Conservation (phyloP, 2,888 invertebrate species). For the Tupiocoris notatus region DNA sequence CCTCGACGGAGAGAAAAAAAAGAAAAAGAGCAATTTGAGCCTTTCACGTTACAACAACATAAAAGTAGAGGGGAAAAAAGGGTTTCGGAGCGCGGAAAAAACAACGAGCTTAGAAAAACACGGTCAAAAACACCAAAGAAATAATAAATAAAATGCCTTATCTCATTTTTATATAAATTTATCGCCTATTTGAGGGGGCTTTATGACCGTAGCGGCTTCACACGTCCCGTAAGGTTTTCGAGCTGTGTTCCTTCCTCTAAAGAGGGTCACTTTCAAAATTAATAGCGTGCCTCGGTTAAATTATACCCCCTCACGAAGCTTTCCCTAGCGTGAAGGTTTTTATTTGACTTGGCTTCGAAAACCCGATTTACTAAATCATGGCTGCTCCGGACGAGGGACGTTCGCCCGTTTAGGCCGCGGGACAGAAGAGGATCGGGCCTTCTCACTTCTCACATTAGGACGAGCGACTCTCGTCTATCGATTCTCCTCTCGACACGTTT, state of each 20-base stretch:
- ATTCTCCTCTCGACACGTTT: background rate
- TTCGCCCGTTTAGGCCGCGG: background rate
- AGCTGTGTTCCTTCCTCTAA: constrained; percentile 3
- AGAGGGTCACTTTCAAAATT: constrained; percentile 31
- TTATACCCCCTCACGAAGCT: constrained; percentile 23
- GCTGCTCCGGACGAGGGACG: background rate
- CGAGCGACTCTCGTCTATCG: background rate
- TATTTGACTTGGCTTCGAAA: constrained; percentile 33
- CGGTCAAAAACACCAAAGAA: constrained; percentile 26
- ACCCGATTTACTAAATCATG: constrained; percentile 33
- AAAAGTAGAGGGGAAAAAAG: no score
- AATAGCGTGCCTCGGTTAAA: constrained; percentile 24
- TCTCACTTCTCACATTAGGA: background rate
- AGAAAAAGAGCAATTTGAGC: background rate
- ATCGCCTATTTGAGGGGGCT: constrained; percentile 30
- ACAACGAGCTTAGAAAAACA: constrained; percentile 18
- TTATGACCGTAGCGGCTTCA: constrained; percentile 30
- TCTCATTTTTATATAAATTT: constrained; percentile 35
- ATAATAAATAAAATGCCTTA: constrained; percentile 29
- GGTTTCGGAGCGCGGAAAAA: no score
- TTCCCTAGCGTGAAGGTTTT: constrained; percentile 14
- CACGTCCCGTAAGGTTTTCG: constrained; percentile 9
- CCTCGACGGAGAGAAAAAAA: background rate
- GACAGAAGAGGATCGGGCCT: background rate
- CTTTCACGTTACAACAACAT: background rate